These are phyloP conservation scores for Drepana arcuata DNA, from an alignment of 1,140 invertebrate genomes.

Conservation along the genomic window DNA sequence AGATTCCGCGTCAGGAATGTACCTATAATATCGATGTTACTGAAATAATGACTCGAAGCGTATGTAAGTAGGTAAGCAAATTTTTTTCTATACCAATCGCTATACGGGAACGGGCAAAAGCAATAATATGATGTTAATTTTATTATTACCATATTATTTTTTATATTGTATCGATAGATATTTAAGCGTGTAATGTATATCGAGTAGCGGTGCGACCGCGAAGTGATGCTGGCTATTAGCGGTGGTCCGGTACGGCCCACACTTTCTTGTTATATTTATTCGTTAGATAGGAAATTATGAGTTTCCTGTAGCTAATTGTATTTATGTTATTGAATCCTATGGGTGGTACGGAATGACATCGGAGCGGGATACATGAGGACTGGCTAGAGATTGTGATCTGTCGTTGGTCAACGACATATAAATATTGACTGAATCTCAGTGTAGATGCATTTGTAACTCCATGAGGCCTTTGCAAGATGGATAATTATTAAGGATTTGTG, in stretches of 20 bases:
- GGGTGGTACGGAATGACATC: slow-evolving; percentile 58
- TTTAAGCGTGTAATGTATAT: slow-evolving; percentile 61
- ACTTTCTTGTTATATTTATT: slow-evolving; percentile 68
- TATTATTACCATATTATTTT: slow-evolving; percentile 72
- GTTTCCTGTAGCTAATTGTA: slow-evolving; percentile 71
- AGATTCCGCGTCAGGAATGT: slow-evolving; percentile 39
- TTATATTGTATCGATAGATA: slow-evolving; percentile 67
- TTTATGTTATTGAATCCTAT: slow-evolving; percentile 69
- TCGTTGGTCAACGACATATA: slow-evolving; percentile 72
- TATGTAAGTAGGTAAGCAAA: slow-evolving; percentile 61
- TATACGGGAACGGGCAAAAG: slow-evolving; percentile 72
- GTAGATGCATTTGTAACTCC: slow-evolving; percentile 72
- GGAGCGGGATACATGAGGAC: slow-evolving; percentile 50
- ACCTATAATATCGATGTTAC: slow-evolving; percentile 43
- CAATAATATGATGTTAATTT: slow-evolving; percentile 72
- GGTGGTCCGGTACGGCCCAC: slow-evolving; percentile 33
- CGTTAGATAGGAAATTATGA: slow-evolving; percentile 67
- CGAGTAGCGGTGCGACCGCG: slow-evolving; percentile 67
- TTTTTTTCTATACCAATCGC: slow-evolving; percentile 71
- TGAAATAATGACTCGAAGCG: slow-evolving; percentile 45
- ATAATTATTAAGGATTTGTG: slow-evolving; percentile 71
- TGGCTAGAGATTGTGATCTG: slow-evolving; percentile 71
- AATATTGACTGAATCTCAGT: slow-evolving; percentile 73
- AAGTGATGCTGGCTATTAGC: slow-evolving; percentile 63
- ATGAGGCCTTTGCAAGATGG: slow-evolving; percentile 72